Evolutionary conservation across 2,888 invertebrate species (phyloP), one percentile per base, ranked within the genome.

Genomic region (Metallyticus violacea): DNA sequence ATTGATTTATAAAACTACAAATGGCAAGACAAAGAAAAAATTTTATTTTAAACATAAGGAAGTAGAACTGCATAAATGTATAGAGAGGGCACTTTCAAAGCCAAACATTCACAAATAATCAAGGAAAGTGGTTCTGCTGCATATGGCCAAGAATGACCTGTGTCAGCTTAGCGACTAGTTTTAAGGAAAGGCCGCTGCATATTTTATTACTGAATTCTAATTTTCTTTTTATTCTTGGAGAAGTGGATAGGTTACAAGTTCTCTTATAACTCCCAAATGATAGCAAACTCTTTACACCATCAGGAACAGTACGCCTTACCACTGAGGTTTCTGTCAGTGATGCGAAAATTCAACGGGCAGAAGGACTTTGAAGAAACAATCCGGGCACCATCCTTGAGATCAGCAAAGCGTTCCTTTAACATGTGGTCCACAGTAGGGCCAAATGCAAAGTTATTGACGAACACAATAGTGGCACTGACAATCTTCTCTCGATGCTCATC

Each of bases 401-500:
- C 99, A 40, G 98, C 98, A 93, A 99, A 99, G 90, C 98, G 94
- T 91, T 98, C 97, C 92, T 99, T 99, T 89, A 99, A 92, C 93
- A 98, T 97, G 92, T 99, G 98, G 93, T 99, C 99, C 30, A 99
- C 98, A 89, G 96, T 96, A 29, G 99, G 99, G 15, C 99, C 99
- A 92, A 99, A 99, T 79, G 99, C 99, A 93, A 98, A 99, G 93
- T 99, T 99, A 93, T 99, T 99, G 78, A 99, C 99, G 93, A 99
- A 99, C 88, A 99, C 98, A 90, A 99, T 96, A 77, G 98, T 96
- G 15, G 99, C 97, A 89, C 96, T 95, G 90, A 97, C 98, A 89
- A 99, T 99, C 92, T 97, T 97, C 91, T 99, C 98, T 89, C 97
- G 95, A 92, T 98, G 97, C 90, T 97, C 97, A 90, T 97, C 97